These are phyloP conservation scores for Antigone vipio DNA, from an alignment of 2,113 vertebrate genomes.

Conservation along the genomic window DNA sequence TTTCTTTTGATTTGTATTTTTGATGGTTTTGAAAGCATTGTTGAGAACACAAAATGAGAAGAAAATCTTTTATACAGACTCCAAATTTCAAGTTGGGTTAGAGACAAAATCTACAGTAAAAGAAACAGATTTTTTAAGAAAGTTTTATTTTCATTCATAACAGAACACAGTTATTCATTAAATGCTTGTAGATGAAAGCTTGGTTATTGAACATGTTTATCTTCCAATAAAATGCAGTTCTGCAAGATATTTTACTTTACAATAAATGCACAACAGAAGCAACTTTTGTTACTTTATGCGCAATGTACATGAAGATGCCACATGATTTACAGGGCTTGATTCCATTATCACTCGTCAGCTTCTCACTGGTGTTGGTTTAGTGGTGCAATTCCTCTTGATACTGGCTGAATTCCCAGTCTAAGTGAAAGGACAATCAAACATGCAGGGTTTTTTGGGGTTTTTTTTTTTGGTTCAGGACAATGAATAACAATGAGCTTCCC, in stretches of 20 bases:
- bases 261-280: constrained; percentile 22
- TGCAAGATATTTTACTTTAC: constrained; percentile 1
- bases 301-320: background rate
- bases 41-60: background rate
- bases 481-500: background rate
- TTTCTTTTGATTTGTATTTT: background rate
- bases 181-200: background rate
- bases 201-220: background rate
- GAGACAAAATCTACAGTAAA: background rate
- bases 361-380: background rate
- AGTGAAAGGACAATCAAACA: background rate
- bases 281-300: background rate
- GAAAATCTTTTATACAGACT: background rate
- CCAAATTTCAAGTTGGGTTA: background rate
- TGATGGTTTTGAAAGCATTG: background rate
- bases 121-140: background rate
- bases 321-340: background rate
- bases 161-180: constrained; percentile 15
- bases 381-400: background rate
- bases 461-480: background rate
- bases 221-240: background rate
- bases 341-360: background rate
- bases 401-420: background rate
- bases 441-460: background rate
- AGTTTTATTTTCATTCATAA: constrained; percentile 11